Evolutionary conservation across 2,113 vertebrate species (phyloP).

Genomic region (Axis porcinus): DNA sequence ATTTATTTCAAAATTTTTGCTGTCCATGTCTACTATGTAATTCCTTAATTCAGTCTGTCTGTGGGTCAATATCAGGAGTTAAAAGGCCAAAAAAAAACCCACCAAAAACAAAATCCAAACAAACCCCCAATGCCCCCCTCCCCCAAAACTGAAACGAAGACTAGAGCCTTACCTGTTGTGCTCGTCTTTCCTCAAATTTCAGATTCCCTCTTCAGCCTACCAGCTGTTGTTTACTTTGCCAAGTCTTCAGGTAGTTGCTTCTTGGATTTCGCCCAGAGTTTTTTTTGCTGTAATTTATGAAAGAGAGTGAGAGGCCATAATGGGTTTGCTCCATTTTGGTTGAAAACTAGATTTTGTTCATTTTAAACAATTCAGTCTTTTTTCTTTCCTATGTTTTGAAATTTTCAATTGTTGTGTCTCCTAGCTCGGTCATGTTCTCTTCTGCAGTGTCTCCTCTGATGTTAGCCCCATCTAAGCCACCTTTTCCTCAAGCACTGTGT

Average conservation of each 20-base stretch:
- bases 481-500: background rate
- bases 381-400: background rate
- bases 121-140: background rate
- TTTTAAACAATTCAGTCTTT: background rate
- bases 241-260: background rate
- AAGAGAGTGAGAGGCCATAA: no score
- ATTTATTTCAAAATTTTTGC: background rate
- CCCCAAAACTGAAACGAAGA: background rate
- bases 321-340: background rate
- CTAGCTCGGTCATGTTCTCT: background rate
- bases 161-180: background rate
- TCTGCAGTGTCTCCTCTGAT: background rate
- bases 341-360: background rate
- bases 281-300: background rate
- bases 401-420: background rate
- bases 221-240: background rate
- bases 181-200: background rate
- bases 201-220: background rate
- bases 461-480: fast-evolving
- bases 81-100: background rate
- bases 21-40: background rate
- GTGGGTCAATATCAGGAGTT: background rate
- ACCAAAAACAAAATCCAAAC: background rate
- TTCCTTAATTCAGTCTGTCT: background rate
- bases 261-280: background rate